Evolutionary conservation across 2,113 vertebrate species (phyloP).

Genomic region (Alligator mississippiensis): DNA sequence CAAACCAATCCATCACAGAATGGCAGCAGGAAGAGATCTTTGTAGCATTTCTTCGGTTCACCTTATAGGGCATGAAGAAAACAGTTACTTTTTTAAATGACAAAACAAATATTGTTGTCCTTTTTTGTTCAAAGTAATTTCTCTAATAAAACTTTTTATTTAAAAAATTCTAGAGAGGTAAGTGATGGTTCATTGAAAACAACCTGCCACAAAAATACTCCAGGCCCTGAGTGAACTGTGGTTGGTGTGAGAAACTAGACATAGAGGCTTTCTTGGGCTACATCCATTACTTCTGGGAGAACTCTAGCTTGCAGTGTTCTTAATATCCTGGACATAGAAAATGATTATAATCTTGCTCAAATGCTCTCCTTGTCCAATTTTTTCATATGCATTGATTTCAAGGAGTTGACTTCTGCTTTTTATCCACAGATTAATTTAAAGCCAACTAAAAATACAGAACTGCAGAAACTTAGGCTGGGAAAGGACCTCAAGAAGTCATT

Average conservation of each 20-base stretch:
- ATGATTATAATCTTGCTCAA: background rate
- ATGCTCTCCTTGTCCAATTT: background rate
- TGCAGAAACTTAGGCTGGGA: too few relatives aligned
- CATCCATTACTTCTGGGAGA: background rate
- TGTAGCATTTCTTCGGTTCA: slow-evolving; percentile 72
- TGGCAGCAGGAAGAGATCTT: slow-evolving; percentile 33
- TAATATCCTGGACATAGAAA: background rate
- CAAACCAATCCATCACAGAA: slow-evolving; percentile 54
- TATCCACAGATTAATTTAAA: background rate
- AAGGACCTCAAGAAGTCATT: too few relatives aligned
- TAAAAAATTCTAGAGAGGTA: slow-evolving; percentile 75
- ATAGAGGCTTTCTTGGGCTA: background rate
- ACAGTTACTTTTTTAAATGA: slow-evolving; percentile 68
- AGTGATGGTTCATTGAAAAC: background rate
- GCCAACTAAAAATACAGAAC: background rate
- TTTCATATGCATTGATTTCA: background rate
- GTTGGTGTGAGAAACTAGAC: background rate
- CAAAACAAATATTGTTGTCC: slow-evolving; percentile 67
- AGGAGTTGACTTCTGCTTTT: background rate
- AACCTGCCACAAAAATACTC: background rate
- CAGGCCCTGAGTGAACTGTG: background rate
- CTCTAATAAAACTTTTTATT: slow-evolving; percentile 91
- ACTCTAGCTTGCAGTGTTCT: background rate
- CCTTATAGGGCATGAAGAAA: slow-evolving; percentile 69
- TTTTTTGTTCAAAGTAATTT: slow-evolving; percentile 73